phyloP scores from a whole-genome alignment of 2,888 invertebrate genomes.

The Synergus japonicus region DNA sequence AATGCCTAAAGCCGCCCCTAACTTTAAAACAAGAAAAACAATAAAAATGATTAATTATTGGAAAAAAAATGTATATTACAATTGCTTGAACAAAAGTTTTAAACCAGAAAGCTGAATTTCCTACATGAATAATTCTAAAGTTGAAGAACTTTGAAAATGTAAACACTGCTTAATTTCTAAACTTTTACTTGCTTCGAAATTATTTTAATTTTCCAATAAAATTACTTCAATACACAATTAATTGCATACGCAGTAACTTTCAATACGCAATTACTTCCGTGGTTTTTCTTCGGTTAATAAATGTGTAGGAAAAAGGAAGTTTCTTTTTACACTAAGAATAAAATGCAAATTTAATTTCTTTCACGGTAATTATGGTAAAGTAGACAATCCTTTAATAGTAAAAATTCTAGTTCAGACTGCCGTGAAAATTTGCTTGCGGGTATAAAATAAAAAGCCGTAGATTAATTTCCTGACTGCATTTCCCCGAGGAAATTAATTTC shows the following conservation, averaged over 20 bases:
- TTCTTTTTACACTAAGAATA: neutral
- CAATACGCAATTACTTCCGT: neutral
- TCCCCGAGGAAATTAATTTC: slow-evolving; percentile 42
- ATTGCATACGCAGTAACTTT: neutral
- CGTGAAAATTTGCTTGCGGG: slow-evolving; percentile 33
- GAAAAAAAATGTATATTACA: too few relatives aligned
- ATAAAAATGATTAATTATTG: too few relatives aligned
- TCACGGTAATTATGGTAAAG: slow-evolving; percentile 14
- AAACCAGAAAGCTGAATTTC: too few relatives aligned
- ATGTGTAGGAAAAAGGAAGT: neutral
- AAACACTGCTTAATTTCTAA: neutral
- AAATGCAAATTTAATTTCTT: slow-evolving; percentile 28
- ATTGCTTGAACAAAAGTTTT: too few relatives aligned
- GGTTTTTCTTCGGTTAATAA: too few relatives aligned
- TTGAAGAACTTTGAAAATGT: neutral
- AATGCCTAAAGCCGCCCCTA: too few relatives aligned
- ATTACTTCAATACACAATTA: neutral
- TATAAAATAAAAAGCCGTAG: slow-evolving; percentile 32
- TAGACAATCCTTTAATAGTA: slow-evolving; percentile 11
- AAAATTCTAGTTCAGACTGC: slow-evolving; percentile 19
- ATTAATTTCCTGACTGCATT: slow-evolving; percentile 39
- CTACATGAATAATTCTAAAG: too few relatives aligned
- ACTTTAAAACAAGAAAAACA: too few relatives aligned
- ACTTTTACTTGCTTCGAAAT: neutral
- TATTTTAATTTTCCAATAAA: neutral